Evolutionary conservation across 1,140 invertebrate species (phyloP).

Genomic region (Drosophila seguyi): DNA sequence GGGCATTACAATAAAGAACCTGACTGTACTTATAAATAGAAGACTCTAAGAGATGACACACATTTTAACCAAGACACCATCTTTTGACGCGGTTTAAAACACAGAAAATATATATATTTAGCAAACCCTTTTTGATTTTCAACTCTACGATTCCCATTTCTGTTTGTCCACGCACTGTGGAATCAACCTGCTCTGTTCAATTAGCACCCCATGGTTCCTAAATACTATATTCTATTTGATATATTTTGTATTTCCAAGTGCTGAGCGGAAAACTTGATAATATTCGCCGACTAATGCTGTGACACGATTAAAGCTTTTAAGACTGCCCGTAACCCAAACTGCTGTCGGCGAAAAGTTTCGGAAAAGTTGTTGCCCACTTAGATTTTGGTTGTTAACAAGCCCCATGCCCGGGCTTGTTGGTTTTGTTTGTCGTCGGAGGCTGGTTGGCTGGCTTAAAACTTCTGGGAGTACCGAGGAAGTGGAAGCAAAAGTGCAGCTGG

Average conservation of each 20-base stretch:
- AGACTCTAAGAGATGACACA: conserved; percentile 26
- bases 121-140: conserved; percentile 2
- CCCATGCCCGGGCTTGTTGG: conserved; percentile 40
- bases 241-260: conserved; percentile 26
- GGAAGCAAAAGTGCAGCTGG: conserved; percentile 58
- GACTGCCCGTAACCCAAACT: conserved; percentile 49
- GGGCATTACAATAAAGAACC: background rate
- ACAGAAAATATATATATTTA: background rate
- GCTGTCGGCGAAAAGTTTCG: conserved; percentile 64
- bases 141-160: background rate
- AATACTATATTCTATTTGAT: background rate
- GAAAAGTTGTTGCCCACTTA: conserved; percentile 78
- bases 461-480: conserved; percentile 50
- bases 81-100: background rate
- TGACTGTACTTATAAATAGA: conserved; percentile 25
- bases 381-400: conserved; percentile 74
- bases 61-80: conserved; percentile 2
- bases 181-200: conserved; percentile 17
- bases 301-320: conserved; percentile 65
- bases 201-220: conserved; percentile 29
- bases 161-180: conserved; percentile 2
- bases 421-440: conserved; percentile 24
- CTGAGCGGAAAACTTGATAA: conserved; percentile 39
- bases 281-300: conserved; percentile 54
- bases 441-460: conserved; percentile 54